Evolutionary conservation across 2,888 invertebrate genomes (phyloP).

Genomic region (Syritta pipiens): DNA sequence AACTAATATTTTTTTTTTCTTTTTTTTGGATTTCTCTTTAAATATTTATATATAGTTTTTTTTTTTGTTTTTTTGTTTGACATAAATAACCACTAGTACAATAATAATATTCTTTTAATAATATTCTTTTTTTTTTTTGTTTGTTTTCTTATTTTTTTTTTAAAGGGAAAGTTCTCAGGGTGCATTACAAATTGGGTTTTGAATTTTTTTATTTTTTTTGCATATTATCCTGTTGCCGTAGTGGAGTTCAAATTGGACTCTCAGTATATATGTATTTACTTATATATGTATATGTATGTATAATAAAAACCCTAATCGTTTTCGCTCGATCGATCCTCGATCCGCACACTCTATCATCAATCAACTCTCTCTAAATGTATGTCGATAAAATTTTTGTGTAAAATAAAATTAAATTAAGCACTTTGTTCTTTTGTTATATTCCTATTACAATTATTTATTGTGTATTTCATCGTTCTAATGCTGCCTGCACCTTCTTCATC

Average conservation of each 20-base stretch:
- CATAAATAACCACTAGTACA: slow-evolving; percentile 47
- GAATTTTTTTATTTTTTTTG: slow-evolving; percentile 2
- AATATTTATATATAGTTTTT: slow-evolving; percentile 37
- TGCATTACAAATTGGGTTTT: slow-evolving; percentile 42
- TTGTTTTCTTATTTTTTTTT: slow-evolving; percentile 5
- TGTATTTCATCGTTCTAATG: slow-evolving; percentile 27
- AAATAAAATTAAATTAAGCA: slow-evolving; percentile 45
- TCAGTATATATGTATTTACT: neutral
- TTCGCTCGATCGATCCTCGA: slow-evolving; percentile 3
- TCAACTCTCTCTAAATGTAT: slow-evolving; percentile 23
- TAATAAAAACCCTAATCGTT: slow-evolving; percentile 24
- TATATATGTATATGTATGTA: neutral
- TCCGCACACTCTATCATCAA: slow-evolving; percentile 16
- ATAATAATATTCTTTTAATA: slow-evolving; percentile 12
- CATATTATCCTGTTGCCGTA: slow-evolving; percentile 52
- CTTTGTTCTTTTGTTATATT: slow-evolving; percentile 6
- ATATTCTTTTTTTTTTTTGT: slow-evolving; percentile 16
- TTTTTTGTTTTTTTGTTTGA: too few species aligned
- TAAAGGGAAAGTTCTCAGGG: slow-evolving; percentile 24
- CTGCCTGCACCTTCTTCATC: neutral
- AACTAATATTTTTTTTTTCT: slow-evolving; percentile 34
- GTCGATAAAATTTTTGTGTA: slow-evolving; percentile 30
- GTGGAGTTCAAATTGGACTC: slow-evolving; percentile 10
- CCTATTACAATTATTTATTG: slow-evolving; percentile 50
- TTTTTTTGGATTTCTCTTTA: slow-evolving; percentile 43